Base-by-base conservation (phyloP, 2,888 invertebrate genomes). In the Cataglyphis albicans region DNA sequence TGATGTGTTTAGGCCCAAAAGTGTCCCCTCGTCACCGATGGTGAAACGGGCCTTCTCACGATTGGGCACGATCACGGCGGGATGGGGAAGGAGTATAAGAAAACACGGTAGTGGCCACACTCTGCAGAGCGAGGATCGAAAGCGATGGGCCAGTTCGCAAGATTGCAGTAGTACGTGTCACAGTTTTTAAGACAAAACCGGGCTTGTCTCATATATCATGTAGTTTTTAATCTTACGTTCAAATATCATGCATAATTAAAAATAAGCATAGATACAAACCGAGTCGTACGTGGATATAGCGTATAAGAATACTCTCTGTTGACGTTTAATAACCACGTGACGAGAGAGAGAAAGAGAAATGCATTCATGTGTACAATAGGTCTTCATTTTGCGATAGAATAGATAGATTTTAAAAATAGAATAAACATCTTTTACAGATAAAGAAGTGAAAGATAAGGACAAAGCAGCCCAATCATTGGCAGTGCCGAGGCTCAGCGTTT, bases 21-120 rank as follows among this genome's bases (percentile, higher is more conserved):
- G 98, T 94, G 98, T 98, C 84, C 98, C 98, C 41, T 98, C 98
- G 91, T 98, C 98, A 63, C 98, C 98, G 44, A 98, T 98, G 98
- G 98, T 98, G 87, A 98, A 98, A 95, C 96, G 98, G 38, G 98
- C 98, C 1, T 98, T 98, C 94, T 98, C 98, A n/a, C 96, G 98
- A 25, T 95, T 98, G 83, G 98, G 98, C 21, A 98, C 98, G 68
- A 97, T 98, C 90, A 98, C 98, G 0, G 98, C 98, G 0, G 98
- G 98, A 65, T 98, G 98, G 98, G 98, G 98, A 0, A 96, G 98
- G 65, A 98, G 98, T 84, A 98, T 98, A 90, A 95, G 98, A 85
- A 98, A 98, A 92, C 97, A 97, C 90, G 97, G 98, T 92, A 96
- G 97, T 1, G 97, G 97, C 92, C 96, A 97, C 4, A 97, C 97